Base-by-base conservation (phyloP, 2,888 invertebrate species). In the Synanthedon vespiformis region DNA sequence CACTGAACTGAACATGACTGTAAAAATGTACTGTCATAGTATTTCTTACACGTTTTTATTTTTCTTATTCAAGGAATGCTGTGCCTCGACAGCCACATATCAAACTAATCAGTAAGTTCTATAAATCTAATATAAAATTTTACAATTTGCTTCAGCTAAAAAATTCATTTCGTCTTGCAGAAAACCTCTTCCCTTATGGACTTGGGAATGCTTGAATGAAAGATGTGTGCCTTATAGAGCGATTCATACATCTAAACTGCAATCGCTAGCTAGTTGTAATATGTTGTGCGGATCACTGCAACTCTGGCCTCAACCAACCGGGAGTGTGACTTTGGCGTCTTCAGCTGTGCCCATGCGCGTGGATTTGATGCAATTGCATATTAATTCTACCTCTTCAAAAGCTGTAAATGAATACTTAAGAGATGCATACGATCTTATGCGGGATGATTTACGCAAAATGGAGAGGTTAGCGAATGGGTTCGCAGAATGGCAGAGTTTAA, bases 301-400 rank as follows among this genome's bases (percentile, higher is more conserved):
- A 59, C 86, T 94, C 12, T 94, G 94, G 94, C 94, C 94, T 8
- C 91, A 91, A 68, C 94, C 94, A 18, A 93, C 92, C 3, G 91
- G 92, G 1, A 88, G 88, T 50, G 88, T 92, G 4, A 83, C 88
- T 47, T 82, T 93, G 3, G 91, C 91, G 41, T 88, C 89, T 4
- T 88, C 89, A 52, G 90, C 91, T 6, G 80, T 91, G n/a, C 88
- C 89, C 27, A 89, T 92, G 56, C 82, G 88, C 40, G 79, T 88
- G 40, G 80, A 89, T 52, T 81, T 89, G 54, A 74, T 92, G 44
- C 76, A 83, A 27, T 72, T 89, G 18, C 74, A 84, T 61, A 72
- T 77, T 27, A 41, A 71, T 14, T 63, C 71, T 0, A 67, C 65
- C 11, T 81, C 87, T 5, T 78, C 77, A 6, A 57, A 57, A 48